Evolutionary conservation across 2,888 invertebrate species (phyloP).

Genomic region (Amblyjoppa proteus): DNA sequence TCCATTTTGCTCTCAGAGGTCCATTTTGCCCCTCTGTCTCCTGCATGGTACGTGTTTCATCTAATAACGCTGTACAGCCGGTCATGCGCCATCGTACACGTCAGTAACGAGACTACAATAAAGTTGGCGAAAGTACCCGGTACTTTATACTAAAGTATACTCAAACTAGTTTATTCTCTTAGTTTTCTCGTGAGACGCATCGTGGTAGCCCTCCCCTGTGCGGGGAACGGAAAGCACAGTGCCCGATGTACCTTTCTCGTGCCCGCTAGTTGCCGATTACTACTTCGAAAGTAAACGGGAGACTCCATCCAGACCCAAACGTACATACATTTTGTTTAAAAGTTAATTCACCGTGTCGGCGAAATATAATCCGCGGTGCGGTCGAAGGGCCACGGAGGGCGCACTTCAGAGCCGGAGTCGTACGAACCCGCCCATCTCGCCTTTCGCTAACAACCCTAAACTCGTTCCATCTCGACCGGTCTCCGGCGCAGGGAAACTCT

Average conservation of each 20-base stretch:
- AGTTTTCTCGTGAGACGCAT: slow-evolving; percentile 20
- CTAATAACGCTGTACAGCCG: slow-evolving; percentile 48
- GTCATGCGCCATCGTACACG: slow-evolving; percentile 30
- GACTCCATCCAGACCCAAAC: neutral
- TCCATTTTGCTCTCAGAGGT: too few relatives aligned
- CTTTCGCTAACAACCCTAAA: slow-evolving; percentile 35
- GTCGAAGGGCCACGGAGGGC: slow-evolving; percentile 34
- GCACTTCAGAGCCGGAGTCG: slow-evolving; percentile 7
- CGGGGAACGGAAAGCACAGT: neutral
- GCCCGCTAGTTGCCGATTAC: slow-evolving; percentile 21
- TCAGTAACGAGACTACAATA: slow-evolving; percentile 34
- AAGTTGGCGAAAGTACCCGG: neutral
- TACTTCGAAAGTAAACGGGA: slow-evolving; percentile 41
- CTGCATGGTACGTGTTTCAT: slow-evolving; percentile 40
- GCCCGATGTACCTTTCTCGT: neutral
- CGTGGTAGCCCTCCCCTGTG: neutral
- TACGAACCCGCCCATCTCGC: slow-evolving; percentile 16
- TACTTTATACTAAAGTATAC: slow-evolving; percentile 1
- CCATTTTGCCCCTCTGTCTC: neutral
- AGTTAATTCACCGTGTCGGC: slow-evolving; percentile 51
- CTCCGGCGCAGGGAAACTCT: neutral
- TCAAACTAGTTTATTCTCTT: slow-evolving; percentile 29
- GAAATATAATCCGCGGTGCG: slow-evolving; percentile 35
- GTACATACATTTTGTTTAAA: slow-evolving; percentile 4
- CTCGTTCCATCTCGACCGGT: neutral